Evolutionary conservation across 2,113 vertebrate species (phyloP).

Genomic region (Brevimyrus niger): DNA sequence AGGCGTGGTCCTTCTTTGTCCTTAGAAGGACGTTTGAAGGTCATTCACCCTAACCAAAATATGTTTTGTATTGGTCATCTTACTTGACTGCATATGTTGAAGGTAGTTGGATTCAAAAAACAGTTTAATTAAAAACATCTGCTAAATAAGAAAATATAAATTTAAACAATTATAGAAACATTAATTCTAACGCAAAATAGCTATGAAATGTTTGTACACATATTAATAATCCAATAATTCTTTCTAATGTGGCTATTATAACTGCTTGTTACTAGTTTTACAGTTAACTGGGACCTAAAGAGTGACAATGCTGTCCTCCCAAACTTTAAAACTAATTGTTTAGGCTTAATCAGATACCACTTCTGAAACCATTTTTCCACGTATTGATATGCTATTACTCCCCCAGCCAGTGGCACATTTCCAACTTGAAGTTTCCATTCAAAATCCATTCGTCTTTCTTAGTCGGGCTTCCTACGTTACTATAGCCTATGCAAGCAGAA

Average conservation of each 20-base stretch:
- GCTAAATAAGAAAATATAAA: not conserved
- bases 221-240: not conserved
- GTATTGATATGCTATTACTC: not conserved
- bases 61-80: not conserved
- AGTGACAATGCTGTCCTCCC: not conserved
- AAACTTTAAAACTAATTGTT: not conserved
- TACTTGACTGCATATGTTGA: not conserved
- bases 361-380: not conserved
- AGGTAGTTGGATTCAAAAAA: not conserved
- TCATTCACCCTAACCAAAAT: not conserved
- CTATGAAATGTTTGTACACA: not conserved
- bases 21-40: not conserved
- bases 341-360: not conserved
- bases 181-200: not conserved
- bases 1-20: slow-evolving; percentile 3
- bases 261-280: not conserved
- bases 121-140: not conserved
- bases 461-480: not conserved
- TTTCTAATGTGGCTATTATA: not conserved
- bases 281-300: not conserved
- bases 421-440: not conserved
- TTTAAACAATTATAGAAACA: not conserved
- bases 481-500: not conserved
- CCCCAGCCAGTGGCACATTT: not conserved
- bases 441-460: not conserved